A percentile compares a stretch with the other conserved stretches of the same genome.
These are phyloP conservation scores for Apodemus sylvaticus DNA, from an alignment of 2,113 vertebrate species.

Conservation along the genomic window DNA sequence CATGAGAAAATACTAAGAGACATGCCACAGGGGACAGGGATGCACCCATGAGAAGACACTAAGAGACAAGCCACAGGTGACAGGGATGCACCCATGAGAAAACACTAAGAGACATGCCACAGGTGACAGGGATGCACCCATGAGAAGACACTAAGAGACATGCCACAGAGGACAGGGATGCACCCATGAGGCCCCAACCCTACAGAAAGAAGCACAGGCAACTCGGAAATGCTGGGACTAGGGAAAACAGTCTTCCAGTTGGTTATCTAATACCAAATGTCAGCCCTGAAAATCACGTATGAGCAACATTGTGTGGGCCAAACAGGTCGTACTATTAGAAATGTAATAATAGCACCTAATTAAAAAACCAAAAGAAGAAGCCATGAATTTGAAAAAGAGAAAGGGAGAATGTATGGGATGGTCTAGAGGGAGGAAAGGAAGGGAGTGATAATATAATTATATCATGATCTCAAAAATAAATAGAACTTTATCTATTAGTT, in stretches of 20 bases:
- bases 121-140: neutral
- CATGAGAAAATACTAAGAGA: neutral
- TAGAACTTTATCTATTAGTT: neutral
- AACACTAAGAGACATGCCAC: neutral
- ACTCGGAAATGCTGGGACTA: neutral
- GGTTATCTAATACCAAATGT: neutral
- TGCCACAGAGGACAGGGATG: neutral
- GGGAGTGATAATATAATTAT: neutral
- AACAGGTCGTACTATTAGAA: no score
- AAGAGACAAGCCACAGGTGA: neutral
- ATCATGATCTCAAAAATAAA: neutral
- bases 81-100: neutral
- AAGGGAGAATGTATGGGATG: neutral
- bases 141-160: neutral
- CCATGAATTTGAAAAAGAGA: neutral
- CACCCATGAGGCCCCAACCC: neutral
- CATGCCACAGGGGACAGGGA: neutral
- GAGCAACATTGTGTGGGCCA: neutral
- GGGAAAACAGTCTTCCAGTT: neutral
- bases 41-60: neutral
- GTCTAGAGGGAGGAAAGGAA: neutral
- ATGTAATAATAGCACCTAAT: neutral
- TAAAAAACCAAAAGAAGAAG: no score
- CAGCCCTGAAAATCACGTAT: neutral
- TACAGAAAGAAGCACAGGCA: neutral